Base-by-base conservation (phyloP, 2,113 vertebrate species). In the Varanus komodoensis region DNA sequence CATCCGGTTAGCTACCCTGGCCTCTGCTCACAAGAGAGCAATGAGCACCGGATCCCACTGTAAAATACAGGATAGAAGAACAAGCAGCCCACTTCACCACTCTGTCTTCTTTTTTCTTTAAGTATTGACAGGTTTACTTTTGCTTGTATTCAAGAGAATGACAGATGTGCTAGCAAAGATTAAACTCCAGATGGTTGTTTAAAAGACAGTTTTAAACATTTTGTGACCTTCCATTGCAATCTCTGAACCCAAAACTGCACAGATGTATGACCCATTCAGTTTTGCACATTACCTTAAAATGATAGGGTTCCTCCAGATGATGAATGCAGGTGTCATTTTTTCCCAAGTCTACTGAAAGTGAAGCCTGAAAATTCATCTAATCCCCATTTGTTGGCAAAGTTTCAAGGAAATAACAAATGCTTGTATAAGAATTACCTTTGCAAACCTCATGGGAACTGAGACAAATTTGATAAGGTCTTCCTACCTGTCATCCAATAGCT, bases 181-280 rank as follows among this genome's bases (percentile, higher is more conserved):
- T 95, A 95, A 95, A 92, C 87, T 89, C 94, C 94, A 96, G 94
- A 95, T 95, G 95, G 95, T 69, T 95, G 61, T 78, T 95, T 93
- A 92, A 92, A 93, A 92, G 80, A 91, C 93, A 92, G 93, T 94
- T 92, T 95, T 93, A 95, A 96, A 95, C 83, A 91, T 95, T 95
- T 95, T 92, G 92, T 92, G 92, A 95, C 94, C 93, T 94, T 96
- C 93, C 94, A 61, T 69, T 23, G 11, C 92, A 95, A 94, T 93
- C 93, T 93, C 92, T 93, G 94, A 94, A 94, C 92, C 85, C 93
- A 95, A 87, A 92, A 82, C 91, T 89, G 85, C 80, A 75, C 87
- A 92, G 92, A 94, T 89, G 75, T 78, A 79, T 87, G 91, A 87
- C 88, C 92, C 91, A 89, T 87, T 96, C 94, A 81, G 91, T 57